These are phyloP conservation scores for Fistularia tabacaria DNA, from an alignment of 2,797 vertebrate species.

Conservation along the genomic window DNA sequence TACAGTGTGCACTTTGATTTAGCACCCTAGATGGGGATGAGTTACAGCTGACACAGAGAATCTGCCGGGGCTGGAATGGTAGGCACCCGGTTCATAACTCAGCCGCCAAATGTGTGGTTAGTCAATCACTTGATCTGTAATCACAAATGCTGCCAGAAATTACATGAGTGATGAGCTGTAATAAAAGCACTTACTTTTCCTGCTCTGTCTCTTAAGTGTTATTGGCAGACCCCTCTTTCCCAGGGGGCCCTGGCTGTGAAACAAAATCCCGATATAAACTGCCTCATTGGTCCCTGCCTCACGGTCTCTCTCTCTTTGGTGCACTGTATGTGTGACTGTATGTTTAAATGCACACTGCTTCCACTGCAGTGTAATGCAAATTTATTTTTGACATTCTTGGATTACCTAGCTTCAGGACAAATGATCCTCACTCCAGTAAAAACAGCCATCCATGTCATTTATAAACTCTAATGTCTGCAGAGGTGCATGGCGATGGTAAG, in stretches of 20 bases:
- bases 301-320: constrained; percentile 59
- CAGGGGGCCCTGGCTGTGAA: constrained; percentile 76
- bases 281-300: constrained; percentile 75
- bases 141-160: constrained; percentile 94
- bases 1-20: constrained; percentile 71
- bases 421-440: constrained; percentile 58
- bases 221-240: constrained; percentile 80
- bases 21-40: constrained; percentile 67
- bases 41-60: constrained; percentile 74
- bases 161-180: constrained; percentile 91
- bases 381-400: constrained; percentile 59
- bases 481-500: constrained; percentile 27
- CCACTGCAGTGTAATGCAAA: constrained; percentile 54
- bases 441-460: constrained; percentile 52
- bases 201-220: constrained; percentile 82
- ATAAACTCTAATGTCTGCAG: constrained; percentile 41
- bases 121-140: constrained; percentile 99
- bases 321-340: constrained; percentile 41
- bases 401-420: constrained; percentile 61
- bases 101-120: constrained; percentile 91
- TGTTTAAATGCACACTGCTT: constrained; percentile 41
- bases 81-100: constrained; percentile 85
- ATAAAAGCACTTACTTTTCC: constrained; percentile 87
- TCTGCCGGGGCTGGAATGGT: constrained; percentile 69
- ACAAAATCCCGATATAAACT: constrained; percentile 79